phyloP scores from a whole-genome alignment of 2,888 invertebrate species.

The Melieria crassipennis region DNA sequence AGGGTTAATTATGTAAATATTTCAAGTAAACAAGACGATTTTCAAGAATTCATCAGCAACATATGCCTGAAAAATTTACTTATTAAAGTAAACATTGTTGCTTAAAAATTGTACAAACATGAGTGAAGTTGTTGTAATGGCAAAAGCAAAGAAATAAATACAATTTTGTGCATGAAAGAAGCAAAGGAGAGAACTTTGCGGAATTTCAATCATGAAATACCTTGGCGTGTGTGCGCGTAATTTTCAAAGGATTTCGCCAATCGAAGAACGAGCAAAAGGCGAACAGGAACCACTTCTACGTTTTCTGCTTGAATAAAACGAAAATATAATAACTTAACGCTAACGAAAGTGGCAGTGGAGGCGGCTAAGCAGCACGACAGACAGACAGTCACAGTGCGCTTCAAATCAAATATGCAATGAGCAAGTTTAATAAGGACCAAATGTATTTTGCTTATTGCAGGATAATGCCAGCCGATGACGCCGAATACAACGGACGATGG shows the following conservation, averaged over 20 bases:
- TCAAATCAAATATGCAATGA: slow-evolving; percentile 19
- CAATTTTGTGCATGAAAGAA: slow-evolving; percentile 16
- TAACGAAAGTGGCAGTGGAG: background rate
- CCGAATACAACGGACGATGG: background rate
- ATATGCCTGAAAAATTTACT: too few species aligned
- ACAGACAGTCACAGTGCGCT: slow-evolving; percentile 1
- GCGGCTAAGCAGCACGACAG: background rate
- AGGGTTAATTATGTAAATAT: slow-evolving; percentile 22
- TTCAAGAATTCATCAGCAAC: too few species aligned
- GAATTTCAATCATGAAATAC: slow-evolving; percentile 29
- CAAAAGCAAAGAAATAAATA: background rate
- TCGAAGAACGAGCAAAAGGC: background rate
- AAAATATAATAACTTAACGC: slow-evolving; percentile 29
- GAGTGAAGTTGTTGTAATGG: background rate
- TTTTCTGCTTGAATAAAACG: background rate
- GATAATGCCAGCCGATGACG: slow-evolving; percentile 17
- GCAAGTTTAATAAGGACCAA: slow-evolving; percentile 25
- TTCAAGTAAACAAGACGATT: too few species aligned
- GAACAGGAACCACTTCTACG: background rate
- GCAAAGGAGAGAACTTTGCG: slow-evolving; percentile 15
- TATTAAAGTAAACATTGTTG: too few species aligned
- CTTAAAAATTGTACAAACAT: background rate
- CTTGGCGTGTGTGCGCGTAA: slow-evolving; percentile 14
- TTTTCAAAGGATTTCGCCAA: slow-evolving; percentile 20
- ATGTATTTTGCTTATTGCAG: slow-evolving; percentile 19